phyloP scores from a whole-genome alignment of 2,797 vertebrate genomes.

The Buceros bicornis region DNA sequence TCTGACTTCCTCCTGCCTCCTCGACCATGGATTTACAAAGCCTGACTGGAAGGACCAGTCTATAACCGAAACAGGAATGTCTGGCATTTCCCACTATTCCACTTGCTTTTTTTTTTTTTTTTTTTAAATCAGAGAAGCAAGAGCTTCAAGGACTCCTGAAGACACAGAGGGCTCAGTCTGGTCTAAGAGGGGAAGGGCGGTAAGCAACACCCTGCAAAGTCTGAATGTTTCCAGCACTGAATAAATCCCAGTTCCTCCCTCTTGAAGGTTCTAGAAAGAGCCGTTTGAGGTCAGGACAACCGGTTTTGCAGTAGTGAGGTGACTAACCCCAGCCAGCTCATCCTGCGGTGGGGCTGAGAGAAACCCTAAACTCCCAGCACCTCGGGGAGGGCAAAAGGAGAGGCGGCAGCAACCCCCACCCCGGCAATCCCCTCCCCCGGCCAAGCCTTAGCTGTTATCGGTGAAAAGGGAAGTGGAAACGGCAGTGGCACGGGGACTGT shows the following conservation, averaged over 20 bases:
- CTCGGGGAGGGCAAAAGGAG: not conserved
- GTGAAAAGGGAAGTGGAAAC: not conserved
- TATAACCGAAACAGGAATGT: not conserved
- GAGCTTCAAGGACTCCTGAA: not conserved
- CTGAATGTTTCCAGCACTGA: not conserved
- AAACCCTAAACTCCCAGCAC: not conserved
- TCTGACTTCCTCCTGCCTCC: not conserved
- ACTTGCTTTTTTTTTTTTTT: not conserved
- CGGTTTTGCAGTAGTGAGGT: not conserved
- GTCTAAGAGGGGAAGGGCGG: not conserved
- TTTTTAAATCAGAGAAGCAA: not conserved
- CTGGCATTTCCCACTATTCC: conserved; percentile 9
- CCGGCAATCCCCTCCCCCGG: not conserved
- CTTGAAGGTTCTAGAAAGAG: conserved; percentile 35
- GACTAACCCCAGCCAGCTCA: conserved; percentile 29
- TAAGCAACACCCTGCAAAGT: not conserved
- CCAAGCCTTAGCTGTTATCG: not conserved
- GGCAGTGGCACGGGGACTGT: not conserved
- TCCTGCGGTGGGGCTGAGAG: not conserved
- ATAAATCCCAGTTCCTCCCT: not conserved
- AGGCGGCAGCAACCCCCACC: not conserved
- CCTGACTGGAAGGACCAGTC: not conserved
- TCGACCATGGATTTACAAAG: not conserved
- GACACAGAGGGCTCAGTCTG: not conserved
- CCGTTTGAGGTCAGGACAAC: not conserved